Conservation (phyloP, 1,140 invertebrate genomes). For the Drosophila burlai region DNA sequence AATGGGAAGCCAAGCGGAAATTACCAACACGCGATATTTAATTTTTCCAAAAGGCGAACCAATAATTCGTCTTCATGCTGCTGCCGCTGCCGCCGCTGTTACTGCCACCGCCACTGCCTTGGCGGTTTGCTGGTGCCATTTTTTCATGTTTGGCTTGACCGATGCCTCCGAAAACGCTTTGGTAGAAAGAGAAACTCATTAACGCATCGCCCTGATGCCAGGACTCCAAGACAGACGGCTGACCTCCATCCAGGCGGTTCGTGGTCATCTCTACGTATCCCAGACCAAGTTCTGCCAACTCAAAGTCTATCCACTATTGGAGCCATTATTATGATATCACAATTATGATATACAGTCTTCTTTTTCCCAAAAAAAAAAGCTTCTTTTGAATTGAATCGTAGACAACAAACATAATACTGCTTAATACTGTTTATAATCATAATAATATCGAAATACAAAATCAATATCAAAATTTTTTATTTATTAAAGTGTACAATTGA, state of each 20-base stretch:
- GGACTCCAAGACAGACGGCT: constrained; percentile 19
- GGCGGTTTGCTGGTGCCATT: constrained; percentile 29
- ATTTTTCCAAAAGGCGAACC: constrained; percentile 80
- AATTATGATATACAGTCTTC: neutral
- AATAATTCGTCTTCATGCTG: constrained; percentile 76
- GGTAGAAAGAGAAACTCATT: constrained; percentile 36
- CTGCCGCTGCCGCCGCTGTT: constrained; percentile 43
- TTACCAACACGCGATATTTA: constrained; percentile 83
- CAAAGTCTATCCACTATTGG: neutral
- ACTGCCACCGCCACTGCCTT: constrained; percentile 9
- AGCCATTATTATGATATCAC: neutral
- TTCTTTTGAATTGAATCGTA: neutral
- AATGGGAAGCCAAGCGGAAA: constrained; percentile 82
- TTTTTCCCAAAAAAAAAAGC: neutral
- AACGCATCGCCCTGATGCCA: constrained; percentile 38
- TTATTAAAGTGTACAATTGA: too few relatives aligned
- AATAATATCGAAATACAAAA: neutral
- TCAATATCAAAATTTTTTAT: too few relatives aligned
- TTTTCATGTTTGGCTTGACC: constrained; percentile 32
- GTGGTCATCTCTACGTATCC: neutral
- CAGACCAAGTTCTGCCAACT: neutral
- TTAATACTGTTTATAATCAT: neutral
- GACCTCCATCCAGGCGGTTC: constrained; percentile 19
- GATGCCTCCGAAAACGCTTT: constrained; percentile 40
- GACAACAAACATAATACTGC: neutral